A percentile compares a stretch with the other conserved stretches of the same genome.
Evolutionary conservation across 2,113 vertebrate species (phyloP).

Genomic region (Thamnophis sirtalis): DNA sequence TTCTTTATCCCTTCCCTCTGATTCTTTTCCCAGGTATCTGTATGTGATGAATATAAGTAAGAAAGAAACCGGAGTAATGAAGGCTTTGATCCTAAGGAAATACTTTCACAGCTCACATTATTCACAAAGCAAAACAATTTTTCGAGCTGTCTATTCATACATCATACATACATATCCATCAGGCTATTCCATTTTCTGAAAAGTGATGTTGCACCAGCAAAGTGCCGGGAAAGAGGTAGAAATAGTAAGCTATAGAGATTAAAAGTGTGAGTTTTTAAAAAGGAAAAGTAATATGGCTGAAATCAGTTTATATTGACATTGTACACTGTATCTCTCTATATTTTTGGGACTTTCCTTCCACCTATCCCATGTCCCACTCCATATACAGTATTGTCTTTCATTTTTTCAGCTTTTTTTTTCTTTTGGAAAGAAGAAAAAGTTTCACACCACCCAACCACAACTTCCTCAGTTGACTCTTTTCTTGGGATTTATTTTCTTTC

Average conservation of each 20-base stretch:
- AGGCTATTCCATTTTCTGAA: neutral
- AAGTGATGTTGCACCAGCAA: neutral
- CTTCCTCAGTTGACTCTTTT: neutral
- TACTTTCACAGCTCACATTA: slow-evolving; percentile 5
- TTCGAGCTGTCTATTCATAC: slow-evolving; percentile 7
- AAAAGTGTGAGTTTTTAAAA: neutral
- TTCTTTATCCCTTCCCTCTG: neutral
- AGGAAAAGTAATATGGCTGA: neutral
- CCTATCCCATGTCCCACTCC: neutral
- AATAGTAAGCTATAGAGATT: neutral
- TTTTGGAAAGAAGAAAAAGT: too few relatives aligned
- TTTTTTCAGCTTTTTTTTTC: neutral
- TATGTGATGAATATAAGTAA: neutral
- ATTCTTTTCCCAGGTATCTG: neutral
- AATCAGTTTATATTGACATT: neutral
- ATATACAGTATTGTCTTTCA: neutral
- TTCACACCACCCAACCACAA: neutral
- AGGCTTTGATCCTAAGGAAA: slow-evolving; percentile 14
- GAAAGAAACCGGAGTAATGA: slow-evolving; percentile 9
- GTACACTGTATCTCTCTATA: neutral
- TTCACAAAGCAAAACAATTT: slow-evolving; percentile 5
- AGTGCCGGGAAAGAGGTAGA: neutral
- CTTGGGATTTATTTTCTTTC: neutral
- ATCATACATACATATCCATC: neutral
- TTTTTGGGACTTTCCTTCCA: neutral